A percentile compares a stretch with the other conserved stretches of the same genome.
Conservation (phyloP, 2,113 vertebrate species). For the Phocoena phocoena region DNA sequence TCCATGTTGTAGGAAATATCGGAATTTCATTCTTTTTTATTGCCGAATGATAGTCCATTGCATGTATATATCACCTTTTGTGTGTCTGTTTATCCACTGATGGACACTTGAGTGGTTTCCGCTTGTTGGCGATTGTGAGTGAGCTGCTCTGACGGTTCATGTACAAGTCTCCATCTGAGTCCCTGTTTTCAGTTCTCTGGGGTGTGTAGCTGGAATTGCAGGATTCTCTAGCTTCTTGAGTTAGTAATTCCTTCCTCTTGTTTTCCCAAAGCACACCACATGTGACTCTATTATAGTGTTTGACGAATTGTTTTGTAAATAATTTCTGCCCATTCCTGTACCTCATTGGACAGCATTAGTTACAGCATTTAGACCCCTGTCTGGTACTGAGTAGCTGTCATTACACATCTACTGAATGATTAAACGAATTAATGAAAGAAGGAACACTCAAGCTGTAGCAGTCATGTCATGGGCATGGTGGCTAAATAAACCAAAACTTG, state of each 20-base stretch:
- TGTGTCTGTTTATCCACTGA: neutral
- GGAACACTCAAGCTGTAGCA: neutral
- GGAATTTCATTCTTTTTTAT: neutral
- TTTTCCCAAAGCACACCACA: neutral
- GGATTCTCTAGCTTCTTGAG: neutral
- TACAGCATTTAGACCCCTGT: neutral
- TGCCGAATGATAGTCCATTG: neutral
- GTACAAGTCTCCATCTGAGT: neutral
- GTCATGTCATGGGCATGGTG: neutral
- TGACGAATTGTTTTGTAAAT: neutral
- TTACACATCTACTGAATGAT: neutral
- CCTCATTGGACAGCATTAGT: neutral
- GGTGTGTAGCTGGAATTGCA: neutral
- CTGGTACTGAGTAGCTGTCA: neutral
- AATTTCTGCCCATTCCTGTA: neutral
- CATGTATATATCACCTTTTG: neutral
- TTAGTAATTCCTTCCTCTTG: neutral
- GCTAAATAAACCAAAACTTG: neutral
- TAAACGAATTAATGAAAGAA: neutral
- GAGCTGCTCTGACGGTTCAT: neutral
- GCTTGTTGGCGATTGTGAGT: neutral
- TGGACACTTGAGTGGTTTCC: neutral
- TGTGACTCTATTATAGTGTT: neutral
- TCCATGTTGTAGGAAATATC: neutral
- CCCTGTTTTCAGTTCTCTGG: neutral